Evolutionary conservation across 2,797 vertebrate species (phyloP), one percentile per base, ranked within the genome.

Genomic region (Poeciliopsis infans): DNA sequence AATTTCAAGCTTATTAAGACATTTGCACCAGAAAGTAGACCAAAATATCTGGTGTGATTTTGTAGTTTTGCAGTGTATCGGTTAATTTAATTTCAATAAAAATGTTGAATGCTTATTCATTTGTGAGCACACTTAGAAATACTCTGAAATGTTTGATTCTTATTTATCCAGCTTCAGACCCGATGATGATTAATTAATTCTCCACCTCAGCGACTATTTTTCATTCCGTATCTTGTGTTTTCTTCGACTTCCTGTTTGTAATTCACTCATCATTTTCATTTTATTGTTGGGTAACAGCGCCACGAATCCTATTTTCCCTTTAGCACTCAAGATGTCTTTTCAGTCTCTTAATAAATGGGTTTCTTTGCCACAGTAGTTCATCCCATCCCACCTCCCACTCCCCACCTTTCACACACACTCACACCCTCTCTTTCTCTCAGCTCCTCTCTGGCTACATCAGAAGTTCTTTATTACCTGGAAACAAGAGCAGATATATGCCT

Each of bases 381-480:
- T 85, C 79, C 72, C 46, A 36, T 75, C 15, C 55, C 57, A 41
- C 36, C 25, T 45, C 61, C 70, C 45, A 75, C 43, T 55, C 72
- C 33, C 53, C 53, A 33, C 18, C 72, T 47, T 74, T 72, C 41
- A 12, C 41, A 41, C 61, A 49, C 61, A 15, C 74, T 46, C 57
- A 31, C 79, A 2, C 75, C 57, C 45, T 43, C 57, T 68, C 57
- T 76, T 66, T 68, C 57, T 78, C 64, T 72, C 70, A 73, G 46
- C 83, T 81, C 64, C 85, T 84, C 79, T 83, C 84, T 80, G 73
- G 75, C 76, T 79, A 64, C 83, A 89, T 85, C 80, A 81, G 77
- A 89, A 89, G 85, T 92, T 89, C 88, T 91, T 92, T 92, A 94
- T 94, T 86, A 92, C 89, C 87, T 76, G 73, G 83, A 92, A 94